Evolutionary conservation across 2,797 vertebrate species (phyloP).

Genomic region (Mormyrus proboscirostris): DNA sequence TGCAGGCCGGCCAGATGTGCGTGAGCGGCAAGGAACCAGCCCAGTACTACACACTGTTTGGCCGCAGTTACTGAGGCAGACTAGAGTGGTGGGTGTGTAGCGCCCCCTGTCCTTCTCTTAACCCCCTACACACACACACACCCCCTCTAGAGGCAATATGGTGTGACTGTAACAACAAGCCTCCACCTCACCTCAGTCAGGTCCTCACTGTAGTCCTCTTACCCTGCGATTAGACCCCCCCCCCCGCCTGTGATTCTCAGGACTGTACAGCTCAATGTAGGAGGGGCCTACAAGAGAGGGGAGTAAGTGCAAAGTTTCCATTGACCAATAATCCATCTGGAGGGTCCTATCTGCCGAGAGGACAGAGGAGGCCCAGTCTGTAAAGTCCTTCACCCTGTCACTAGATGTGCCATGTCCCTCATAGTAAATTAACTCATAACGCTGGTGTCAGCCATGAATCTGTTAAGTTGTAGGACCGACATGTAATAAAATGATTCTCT

Average conservation of each 20-base stretch:
- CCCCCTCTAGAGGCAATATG: not conserved
- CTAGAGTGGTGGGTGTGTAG: not conserved
- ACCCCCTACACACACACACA: not conserved
- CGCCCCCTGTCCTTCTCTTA: not conserved
- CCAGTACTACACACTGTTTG: constrained; percentile 91
- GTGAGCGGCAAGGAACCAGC: constrained; percentile 79
- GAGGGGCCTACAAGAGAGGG: not conserved
- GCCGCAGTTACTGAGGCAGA: constrained; percentile 73
- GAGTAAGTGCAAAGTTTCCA: not conserved
- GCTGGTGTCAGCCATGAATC: not conserved
- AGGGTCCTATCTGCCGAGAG: not conserved
- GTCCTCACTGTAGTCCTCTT: constrained; percentile 11
- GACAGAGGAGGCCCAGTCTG: constrained; percentile 8
- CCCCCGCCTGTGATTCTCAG: constrained; percentile 1
- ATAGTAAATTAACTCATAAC: not conserved
- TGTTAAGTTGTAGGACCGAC: constrained; percentile 8
- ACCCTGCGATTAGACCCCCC: not conserved
- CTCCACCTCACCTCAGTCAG: constrained; percentile 17
- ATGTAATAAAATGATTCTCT: constrained; percentile 37
- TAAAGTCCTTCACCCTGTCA: constrained; percentile 27
- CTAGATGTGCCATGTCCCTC: constrained; percentile 14
- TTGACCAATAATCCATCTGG: not conserved
- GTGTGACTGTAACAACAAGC: not conserved
- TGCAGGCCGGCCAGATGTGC: constrained; percentile 73
- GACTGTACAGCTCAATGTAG: constrained; percentile 15